Evolutionary conservation across 2,888 invertebrate genomes (phyloP).

Genomic region (Thalpophila matura): DNA sequence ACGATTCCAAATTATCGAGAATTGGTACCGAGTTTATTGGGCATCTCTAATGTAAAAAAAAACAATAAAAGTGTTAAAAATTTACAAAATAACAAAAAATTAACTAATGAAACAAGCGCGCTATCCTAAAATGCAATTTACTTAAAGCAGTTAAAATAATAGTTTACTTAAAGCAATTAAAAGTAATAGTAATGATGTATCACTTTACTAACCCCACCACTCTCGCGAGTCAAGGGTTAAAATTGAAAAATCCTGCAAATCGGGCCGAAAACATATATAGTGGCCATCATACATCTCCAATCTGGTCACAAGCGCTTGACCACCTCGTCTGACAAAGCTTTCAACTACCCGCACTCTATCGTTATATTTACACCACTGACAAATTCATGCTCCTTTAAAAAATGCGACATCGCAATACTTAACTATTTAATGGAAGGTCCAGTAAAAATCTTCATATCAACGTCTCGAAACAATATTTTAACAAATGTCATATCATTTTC

Average conservation of each 20-base stretch:
- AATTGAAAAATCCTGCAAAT: slow-evolving; percentile 85
- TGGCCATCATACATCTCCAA: slow-evolving; percentile 85
- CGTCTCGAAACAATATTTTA: slow-evolving; percentile 73
- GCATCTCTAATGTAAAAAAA: slow-evolving; percentile 76
- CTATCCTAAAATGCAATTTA: slow-evolving; percentile 83
- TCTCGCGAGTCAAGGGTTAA: slow-evolving; percentile 67
- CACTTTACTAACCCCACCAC: slow-evolving; percentile 83
- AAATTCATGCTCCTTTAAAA: slow-evolving; percentile 65
- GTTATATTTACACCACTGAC: slow-evolving; percentile 77
- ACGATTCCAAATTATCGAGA: slow-evolving; percentile 75
- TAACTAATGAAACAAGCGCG: slow-evolving; percentile 84
- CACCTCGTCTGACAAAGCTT: slow-evolving; percentile 68
- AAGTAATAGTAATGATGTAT: slow-evolving; percentile 68
- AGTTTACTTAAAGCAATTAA: slow-evolving; percentile 79
- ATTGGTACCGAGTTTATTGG: slow-evolving; percentile 82
- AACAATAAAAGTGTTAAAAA: slow-evolving; percentile 82
- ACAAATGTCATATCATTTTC: slow-evolving; percentile 75
- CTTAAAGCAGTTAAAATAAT: slow-evolving; percentile 84
- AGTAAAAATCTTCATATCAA: slow-evolving; percentile 79
- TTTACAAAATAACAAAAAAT: slow-evolving; percentile 87
- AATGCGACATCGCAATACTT: slow-evolving; percentile 64
- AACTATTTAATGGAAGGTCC: slow-evolving; percentile 74
- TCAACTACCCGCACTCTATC: slow-evolving; percentile 68
- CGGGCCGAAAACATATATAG: slow-evolving; percentile 90
- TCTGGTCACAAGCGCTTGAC: slow-evolving; percentile 67